These are phyloP conservation scores for Chesias legatella DNA, from an alignment of 2,888 invertebrate genomes.

Conservation along the genomic window DNA sequence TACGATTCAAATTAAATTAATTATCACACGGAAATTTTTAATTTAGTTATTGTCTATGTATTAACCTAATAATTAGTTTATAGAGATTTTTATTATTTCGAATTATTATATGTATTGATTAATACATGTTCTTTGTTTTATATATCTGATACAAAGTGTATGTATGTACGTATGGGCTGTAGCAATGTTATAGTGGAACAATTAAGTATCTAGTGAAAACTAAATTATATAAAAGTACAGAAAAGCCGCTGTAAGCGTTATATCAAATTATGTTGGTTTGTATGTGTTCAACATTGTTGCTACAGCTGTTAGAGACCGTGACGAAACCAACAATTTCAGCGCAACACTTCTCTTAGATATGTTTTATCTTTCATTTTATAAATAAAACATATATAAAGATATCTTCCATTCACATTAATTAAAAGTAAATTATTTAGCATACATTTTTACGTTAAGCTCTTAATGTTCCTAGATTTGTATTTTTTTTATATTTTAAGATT, in stretches of 20 bases:
- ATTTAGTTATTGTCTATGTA: conserved; percentile 47
- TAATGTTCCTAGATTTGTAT: conserved; percentile 75
- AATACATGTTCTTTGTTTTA: conserved; percentile 33
- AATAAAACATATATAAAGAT: conserved; percentile 14
- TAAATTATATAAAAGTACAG: too few relatives aligned
- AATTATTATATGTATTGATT: conserved; percentile 39
- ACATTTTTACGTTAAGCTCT: conserved; percentile 64
- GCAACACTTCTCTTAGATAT: conserved; percentile 14
- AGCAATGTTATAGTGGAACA: conserved; percentile 8
- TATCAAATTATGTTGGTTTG: too few relatives aligned
- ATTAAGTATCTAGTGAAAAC: too few relatives aligned
- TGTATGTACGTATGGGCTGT: conserved; percentile 20
- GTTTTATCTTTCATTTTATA: conserved; percentile 11
- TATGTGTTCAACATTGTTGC: too few relatives aligned
- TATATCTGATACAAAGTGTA: conserved; percentile 9
- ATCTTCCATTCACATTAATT: conserved; percentile 22
- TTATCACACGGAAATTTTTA: conserved; percentile 17
- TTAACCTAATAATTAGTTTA: conserved; percentile 32
- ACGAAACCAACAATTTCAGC: conserved; percentile 5
- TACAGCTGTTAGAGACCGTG: conserved; percentile 7
- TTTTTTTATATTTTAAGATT: conserved; percentile 51
- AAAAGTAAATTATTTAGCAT: conserved; percentile 64
- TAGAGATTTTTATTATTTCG: conserved; percentile 17
- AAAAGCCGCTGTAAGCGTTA: too few relatives aligned
- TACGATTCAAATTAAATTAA: conserved; percentile 16